Evolutionary conservation across 2,888 invertebrate genomes (phyloP).

Genomic region (Phyto melanocephala): DNA sequence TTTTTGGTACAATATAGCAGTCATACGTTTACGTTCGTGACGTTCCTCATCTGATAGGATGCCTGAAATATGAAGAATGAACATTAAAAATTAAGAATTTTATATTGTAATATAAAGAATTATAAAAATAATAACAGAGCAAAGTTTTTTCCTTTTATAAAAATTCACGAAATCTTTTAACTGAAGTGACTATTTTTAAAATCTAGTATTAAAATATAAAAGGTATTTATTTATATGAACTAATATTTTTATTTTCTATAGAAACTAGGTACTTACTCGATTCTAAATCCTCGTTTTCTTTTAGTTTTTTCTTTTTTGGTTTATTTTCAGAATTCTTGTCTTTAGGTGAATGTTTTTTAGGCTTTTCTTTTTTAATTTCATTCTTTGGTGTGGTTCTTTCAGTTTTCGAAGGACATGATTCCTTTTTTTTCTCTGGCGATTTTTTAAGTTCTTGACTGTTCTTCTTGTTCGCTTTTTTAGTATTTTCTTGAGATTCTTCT

Average conservation of each 20-base stretch:
- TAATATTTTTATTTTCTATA: no score
- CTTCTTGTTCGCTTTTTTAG: not conserved
- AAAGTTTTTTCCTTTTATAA: no score
- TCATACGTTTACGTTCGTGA: constrained; percentile 84
- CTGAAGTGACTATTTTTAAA: no score
- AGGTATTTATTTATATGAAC: no score
- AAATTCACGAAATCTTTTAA: no score
- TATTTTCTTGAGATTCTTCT: not conserved
- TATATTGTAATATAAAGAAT: no score
- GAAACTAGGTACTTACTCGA: constrained; percentile 72
- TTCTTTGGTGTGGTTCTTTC: constrained; percentile 35
- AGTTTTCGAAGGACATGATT: constrained; percentile 51
- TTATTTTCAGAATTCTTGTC: constrained; percentile 32
- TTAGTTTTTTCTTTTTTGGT: constrained; percentile 41
- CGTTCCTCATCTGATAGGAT: constrained; percentile 82
- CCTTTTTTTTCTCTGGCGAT: constrained; percentile 9
- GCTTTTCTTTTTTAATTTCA: constrained; percentile 8
- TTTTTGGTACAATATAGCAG: constrained; percentile 85
- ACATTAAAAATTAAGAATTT: not conserved
- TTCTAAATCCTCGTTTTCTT: constrained; percentile 69
- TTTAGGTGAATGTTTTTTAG: constrained; percentile 32
- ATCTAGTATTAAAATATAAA: no score
- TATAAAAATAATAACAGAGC: no score
- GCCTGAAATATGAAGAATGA: constrained; percentile 64
- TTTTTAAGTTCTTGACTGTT: not conserved